These are phyloP conservation scores for Barypeithes pellucidus DNA, from an alignment of 2,888 invertebrate species.

Conservation along the genomic window DNA sequence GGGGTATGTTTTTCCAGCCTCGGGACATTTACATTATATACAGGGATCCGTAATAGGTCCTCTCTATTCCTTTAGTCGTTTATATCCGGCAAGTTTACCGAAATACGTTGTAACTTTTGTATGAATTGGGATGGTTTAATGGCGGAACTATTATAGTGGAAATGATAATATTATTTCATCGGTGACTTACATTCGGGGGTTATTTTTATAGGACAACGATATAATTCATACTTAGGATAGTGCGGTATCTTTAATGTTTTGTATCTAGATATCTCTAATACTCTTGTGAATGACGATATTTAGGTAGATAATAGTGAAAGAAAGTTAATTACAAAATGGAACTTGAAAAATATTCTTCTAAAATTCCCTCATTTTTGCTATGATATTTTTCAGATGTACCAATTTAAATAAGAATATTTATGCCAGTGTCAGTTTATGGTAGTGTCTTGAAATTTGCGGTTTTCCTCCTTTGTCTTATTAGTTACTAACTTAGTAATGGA, in stretches of 20 bases:
- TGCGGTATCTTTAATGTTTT: not conserved
- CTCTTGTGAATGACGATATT: too few species aligned
- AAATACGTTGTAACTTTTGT: slow-evolving; percentile 22
- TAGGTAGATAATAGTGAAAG: too few species aligned
- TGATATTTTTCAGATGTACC: too few species aligned
- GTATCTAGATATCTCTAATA: too few species aligned
- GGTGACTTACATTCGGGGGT: slow-evolving; percentile 11
- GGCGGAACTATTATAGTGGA: slow-evolving; percentile 13
- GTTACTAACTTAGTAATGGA: too few species aligned
- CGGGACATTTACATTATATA: slow-evolving; percentile 46
- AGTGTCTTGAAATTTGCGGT: too few species aligned
- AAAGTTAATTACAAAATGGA: too few species aligned
- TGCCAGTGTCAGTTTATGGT: too few species aligned
- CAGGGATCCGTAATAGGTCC: slow-evolving; percentile 26
- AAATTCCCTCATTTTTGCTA: too few species aligned
- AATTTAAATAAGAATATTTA: too few species aligned
- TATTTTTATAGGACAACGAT: slow-evolving; percentile 15
- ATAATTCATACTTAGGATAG: not conserved
- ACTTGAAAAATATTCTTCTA: too few species aligned
- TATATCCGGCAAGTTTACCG: not conserved
- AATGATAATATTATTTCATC: slow-evolving; percentile 16
- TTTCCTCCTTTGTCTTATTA: too few species aligned
- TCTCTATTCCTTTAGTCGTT: not conserved
- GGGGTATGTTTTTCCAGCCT: slow-evolving; percentile 67
- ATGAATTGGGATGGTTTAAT: slow-evolving; percentile 4